Base-by-base conservation (phyloP, 2,113 vertebrate genomes). In the Callipepla squamata region DNA sequence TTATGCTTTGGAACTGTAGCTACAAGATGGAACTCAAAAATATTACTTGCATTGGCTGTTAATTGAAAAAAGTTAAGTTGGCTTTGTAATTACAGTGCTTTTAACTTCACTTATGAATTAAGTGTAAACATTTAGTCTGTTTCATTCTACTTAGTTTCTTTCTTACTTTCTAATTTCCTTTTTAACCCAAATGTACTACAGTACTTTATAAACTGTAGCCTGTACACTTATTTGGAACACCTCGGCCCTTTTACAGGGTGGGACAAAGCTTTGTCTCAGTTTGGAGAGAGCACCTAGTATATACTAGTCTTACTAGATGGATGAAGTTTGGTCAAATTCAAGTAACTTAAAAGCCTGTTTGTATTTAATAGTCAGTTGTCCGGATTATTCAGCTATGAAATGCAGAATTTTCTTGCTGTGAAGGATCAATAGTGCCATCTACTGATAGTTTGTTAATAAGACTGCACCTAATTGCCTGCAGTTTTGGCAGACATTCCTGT, bases 371-470 rank as follows among this genome's bases (percentile, higher is more conserved):
- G 26, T 2, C 62, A 73, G 67, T 22, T 15, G 51, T 44, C 61
- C 2, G 4, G 25, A 59, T 63, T 90, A 80, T 77, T 73, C 25
- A 42, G 21, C 66, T 75, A 18, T 4, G 40, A 66, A 70, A 65
- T 57, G 40, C 62, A 28, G 47, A 8, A 17, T 74, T 74, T 86
- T 61, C 34, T 62, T 84, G 10, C 14, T 75, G 0, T 28, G 25
- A 55, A 65, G 61, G 22, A 34, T 89, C 81, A 87, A 6, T 62
- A 94, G 84, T 95, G 95, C 95, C 94, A 96, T 78, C 95, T 96
- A 58, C 81, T 91, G 95, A 62, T 67, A 61, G 26, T 47, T 80
- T 70, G 59, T 55, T 87, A 78, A 25, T 67, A 65, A 74, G 59
- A n/a, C 57, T n/a, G 10, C 45, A 86, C 32, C 44, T 80, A 51